Evolutionary conservation across 2,797 vertebrate species (phyloP), one percentile per base, ranked within the genome.

Genomic region (Manis javanica): DNA sequence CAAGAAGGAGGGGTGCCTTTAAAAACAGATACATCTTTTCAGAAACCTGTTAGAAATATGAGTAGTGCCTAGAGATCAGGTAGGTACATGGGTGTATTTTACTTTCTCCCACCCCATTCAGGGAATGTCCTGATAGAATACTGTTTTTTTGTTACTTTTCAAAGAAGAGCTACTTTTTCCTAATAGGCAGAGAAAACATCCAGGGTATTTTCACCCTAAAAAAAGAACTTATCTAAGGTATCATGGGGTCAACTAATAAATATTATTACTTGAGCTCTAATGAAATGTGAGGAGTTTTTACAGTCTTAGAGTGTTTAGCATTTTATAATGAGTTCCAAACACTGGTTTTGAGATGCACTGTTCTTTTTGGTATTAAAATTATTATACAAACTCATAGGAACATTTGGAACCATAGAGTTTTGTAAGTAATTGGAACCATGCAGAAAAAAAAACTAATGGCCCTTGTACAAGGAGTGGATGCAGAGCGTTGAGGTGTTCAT

Each of bases 1-100:
- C 93, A 94, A 96, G 95, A 90, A 95, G 89, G 94, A 96, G 90
- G 96, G 90, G 88, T 31, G 46, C 75, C 83, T 96, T 94, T 93
- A 91, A 95, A 96, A 92, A 87, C 79, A 87, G 71, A 77, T 75
- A 79, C 53, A 81, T 97, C 86, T 97, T 97, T 93, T 92, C 46
- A 64, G 93, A 96, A 93, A 69, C 34, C 81, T 83, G 72, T 90
- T 95, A 37, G 71, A 94, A 90, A 83, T 57, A 51, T 71, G 63
- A 77, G 53, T 81, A 72, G 7, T 42, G 37, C 81, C 81, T 86
- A 68, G 84, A 71, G 93, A 90, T 82, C 26, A 57, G 34, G 34
- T 85, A 94, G 57, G 42, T 37, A 51, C 26, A 46, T 29, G 61
- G 69, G 85, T 90, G 12, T n/a, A n/a, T 61, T 78, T 93, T 77